phyloP scores from a whole-genome alignment of 2,797 vertebrate species.

The Sarcophilus harrisii region DNA sequence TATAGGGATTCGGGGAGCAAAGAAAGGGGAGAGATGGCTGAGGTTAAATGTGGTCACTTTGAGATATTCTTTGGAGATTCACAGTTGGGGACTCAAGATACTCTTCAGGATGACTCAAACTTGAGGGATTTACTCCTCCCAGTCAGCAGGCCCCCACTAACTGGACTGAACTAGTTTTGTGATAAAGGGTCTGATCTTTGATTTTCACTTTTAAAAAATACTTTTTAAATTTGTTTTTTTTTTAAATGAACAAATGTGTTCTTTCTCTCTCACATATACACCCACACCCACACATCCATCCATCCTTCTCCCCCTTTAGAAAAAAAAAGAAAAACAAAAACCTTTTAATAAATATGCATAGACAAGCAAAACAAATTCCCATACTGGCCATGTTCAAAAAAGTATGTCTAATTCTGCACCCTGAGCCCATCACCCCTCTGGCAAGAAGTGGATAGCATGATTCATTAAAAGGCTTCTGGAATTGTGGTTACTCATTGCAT shows the following conservation, averaged over 20 bases:
- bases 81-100: neutral
- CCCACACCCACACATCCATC: neutral
- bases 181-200: neutral
- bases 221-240: neutral
- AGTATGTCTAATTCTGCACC: neutral
- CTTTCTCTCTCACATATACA: neutral
- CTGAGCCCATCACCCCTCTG: neutral
- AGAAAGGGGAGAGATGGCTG: slow-evolving; percentile 20
- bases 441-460: neutral
- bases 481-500: neutral
- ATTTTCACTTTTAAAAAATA: neutral
- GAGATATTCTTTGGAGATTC: slow-evolving; percentile 20
- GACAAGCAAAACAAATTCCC: neutral
- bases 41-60: slow-evolving; percentile 15
- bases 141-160: neutral
- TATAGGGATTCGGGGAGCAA: neutral
- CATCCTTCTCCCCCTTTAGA: neutral
- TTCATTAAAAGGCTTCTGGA: neutral
- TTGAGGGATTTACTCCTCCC: neutral
- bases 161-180: neutral
- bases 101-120: neutral
- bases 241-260: neutral
- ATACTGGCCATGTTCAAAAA: neutral
- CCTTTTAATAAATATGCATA: neutral
- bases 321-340: neutral